Percentiles rank a stretch among this genome's conserved stretches.
Evolutionary conservation across 1,140 invertebrate genomes (phyloP).

Genomic region (Drosophila rhopaloa): DNA sequence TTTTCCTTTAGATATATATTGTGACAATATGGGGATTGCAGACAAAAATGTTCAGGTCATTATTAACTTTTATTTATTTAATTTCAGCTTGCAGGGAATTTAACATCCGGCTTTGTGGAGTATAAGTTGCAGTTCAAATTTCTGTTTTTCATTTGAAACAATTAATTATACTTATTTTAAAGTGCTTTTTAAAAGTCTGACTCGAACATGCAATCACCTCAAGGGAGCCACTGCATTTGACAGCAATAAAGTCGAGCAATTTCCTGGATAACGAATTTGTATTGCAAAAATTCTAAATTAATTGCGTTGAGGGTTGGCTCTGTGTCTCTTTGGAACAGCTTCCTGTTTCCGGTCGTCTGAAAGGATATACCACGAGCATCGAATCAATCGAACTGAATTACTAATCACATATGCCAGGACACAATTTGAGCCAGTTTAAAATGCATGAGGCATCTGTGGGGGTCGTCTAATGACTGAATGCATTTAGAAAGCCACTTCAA

Average conservation of each 20-base stretch:
- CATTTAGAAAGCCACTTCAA: conserved; percentile 43
- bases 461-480: conserved; percentile 24
- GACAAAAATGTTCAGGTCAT: background rate
- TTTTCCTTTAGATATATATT: background rate
- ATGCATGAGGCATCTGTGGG: conserved; percentile 28
- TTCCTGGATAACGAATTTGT: conserved; percentile 15
- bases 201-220: background rate
- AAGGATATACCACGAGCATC: conserved; percentile 19
- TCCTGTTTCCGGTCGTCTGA: conserved; percentile 43
- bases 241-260: conserved; percentile 5
- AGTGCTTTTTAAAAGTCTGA: too few relatives aligned
- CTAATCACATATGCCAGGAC: conserved; percentile 41
- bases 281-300: conserved; percentile 25
- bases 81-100: conserved; percentile 3
- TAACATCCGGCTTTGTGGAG: background rate
- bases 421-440: conserved; percentile 27
- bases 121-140: background rate
- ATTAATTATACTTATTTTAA: background rate
- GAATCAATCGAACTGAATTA: conserved; percentile 21
- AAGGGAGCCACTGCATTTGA: background rate
- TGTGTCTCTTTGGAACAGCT: conserved; percentile 4
- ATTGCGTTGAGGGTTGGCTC: conserved; percentile 17
- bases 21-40: background rate
- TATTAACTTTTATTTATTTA: conserved; percentile 5
- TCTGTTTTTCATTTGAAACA: background rate